A percentile compares a stretch with the other conserved stretches of the same genome.
These are phyloP conservation scores for Cinclus cinclus DNA, from an alignment of 2,113 vertebrate species.

Conservation along the genomic window DNA sequence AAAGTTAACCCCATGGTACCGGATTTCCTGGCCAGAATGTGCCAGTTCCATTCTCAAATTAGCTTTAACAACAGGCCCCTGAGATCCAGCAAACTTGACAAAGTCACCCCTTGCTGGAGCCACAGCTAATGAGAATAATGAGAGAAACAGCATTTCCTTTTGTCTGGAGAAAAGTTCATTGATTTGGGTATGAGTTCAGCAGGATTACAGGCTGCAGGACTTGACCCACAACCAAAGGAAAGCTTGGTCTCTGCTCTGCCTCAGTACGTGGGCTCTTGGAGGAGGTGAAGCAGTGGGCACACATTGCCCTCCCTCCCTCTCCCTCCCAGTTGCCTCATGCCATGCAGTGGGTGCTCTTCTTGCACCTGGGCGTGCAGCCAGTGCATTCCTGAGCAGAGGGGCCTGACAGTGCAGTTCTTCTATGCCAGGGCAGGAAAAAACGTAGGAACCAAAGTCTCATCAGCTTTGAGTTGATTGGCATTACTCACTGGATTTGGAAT, in stretches of 20 bases:
- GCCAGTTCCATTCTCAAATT: constrained; percentile 24
- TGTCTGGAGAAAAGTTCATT: background rate
- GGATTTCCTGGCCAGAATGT: constrained; percentile 18
- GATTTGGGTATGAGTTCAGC: background rate
- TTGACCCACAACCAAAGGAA: background rate
- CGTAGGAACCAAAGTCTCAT: background rate
- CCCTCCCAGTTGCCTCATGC: background rate
- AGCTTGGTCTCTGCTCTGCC: background rate
- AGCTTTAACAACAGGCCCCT: background rate
- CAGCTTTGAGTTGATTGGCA: background rate
- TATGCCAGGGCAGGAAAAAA: background rate
- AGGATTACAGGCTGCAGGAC: background rate
- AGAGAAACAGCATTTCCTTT: background rate
- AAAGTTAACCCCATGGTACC: constrained; percentile 31
- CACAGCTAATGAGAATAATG: background rate
- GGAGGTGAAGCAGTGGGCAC: background rate
- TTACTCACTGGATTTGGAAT: background rate
- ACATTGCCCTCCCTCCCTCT: background rate
- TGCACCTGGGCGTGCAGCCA: background rate
- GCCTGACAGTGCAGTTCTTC: background rate
- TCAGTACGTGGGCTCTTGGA: too few relatives aligned
- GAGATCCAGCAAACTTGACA: background rate
- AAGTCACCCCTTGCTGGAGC: background rate
- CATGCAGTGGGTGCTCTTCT: background rate
- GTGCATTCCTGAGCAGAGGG: background rate